Evolutionary conservation across 1,140 invertebrate species (phyloP).

Genomic region (Neuroterus valhalla): DNA sequence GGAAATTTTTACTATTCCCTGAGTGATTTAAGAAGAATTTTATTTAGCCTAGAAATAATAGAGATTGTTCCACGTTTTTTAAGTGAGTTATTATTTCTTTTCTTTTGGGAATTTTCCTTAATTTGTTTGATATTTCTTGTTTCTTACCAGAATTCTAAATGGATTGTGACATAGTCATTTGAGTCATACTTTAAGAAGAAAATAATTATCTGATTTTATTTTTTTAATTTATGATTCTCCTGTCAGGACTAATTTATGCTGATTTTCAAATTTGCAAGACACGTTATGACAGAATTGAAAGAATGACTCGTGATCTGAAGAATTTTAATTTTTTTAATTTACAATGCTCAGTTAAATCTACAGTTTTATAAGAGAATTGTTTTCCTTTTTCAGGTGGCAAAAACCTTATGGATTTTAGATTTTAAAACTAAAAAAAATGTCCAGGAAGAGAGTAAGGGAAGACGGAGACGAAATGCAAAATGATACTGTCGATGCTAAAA

Average conservation of each 20-base stretch:
- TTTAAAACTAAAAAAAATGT: conserved; percentile 57
- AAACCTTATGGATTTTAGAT: conserved; percentile 47
- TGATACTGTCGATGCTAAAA: conserved; percentile 31
- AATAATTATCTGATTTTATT: background rate
- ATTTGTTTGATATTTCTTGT: no score
- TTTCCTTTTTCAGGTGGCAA: background rate
- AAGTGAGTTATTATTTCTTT: no score
- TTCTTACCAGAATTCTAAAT: no score
- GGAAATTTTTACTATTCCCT: no score
- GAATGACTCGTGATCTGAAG: background rate
- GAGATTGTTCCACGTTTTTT: no score
- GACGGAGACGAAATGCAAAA: conserved; percentile 50
- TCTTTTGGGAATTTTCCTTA: no score
- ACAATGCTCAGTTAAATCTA: background rate
- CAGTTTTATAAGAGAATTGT: background rate
- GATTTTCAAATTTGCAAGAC: background rate
- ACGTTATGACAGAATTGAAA: background rate
- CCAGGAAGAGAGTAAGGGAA: conserved; percentile 59
- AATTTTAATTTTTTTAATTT: no score
- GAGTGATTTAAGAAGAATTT: no score
- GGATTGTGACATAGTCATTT: no score
- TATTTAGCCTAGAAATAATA: background rate
- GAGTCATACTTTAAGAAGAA: background rate
- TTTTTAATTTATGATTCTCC: background rate
- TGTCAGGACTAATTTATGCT: background rate